These are phyloP conservation scores for Lacerta viridis DNA, from an alignment of 2,797 vertebrate species.

Conservation along the genomic window DNA sequence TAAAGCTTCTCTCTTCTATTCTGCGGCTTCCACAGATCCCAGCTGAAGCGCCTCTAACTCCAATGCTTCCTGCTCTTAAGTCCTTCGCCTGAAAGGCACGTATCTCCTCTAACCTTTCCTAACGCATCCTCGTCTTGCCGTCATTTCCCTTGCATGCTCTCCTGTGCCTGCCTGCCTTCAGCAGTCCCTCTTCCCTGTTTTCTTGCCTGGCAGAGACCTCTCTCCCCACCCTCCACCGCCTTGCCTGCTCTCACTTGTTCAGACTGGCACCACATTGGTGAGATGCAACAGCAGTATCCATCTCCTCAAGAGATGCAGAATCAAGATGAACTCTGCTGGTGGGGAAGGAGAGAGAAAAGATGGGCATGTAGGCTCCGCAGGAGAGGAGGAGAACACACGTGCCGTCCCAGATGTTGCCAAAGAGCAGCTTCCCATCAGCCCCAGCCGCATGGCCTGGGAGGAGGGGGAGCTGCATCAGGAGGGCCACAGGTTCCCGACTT, in stretches of 20 bases:
- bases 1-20: conserved; percentile 48
- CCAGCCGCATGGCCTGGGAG: too few relatives aligned
- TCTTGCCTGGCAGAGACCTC: not conserved
- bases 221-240: not conserved
- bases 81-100: not conserved
- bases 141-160: conserved; percentile 8
- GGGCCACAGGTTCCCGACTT: not conserved
- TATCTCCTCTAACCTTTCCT: not conserved
- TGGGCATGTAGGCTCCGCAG: too few relatives aligned
- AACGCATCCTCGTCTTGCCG: rapidly evolving
- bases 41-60: conserved; percentile 62
- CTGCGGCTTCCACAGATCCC: conserved; percentile 74
- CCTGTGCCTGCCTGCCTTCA: not conserved
- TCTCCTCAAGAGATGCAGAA: not conserved
- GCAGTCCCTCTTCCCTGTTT: not conserved
- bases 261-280: not conserved
- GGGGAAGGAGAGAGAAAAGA: too few relatives aligned
- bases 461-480: too few relatives aligned
- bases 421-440: too few relatives aligned
- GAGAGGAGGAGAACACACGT: too few relatives aligned
- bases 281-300: too few relatives aligned
- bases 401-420: too few relatives aligned
- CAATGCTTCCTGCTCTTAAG: not conserved
- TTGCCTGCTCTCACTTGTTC: not conserved
- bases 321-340: not conserved